Base-by-base conservation (phyloP, 2,113 vertebrate genomes). In the Scomber japonicus region DNA sequence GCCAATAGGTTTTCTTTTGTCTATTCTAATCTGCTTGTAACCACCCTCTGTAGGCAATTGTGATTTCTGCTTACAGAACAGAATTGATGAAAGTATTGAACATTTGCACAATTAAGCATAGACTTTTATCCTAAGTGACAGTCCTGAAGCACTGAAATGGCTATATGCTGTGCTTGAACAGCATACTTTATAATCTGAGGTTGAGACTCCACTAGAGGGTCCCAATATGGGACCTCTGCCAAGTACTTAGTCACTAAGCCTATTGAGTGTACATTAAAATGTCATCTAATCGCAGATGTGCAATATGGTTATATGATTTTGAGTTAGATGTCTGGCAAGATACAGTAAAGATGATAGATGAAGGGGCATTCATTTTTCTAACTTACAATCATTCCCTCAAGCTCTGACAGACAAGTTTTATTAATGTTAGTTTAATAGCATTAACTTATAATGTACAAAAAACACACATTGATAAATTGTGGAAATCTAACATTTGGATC, bases 51-150 rank as follows among this genome's bases (percentile, higher is more conserved):
- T 76, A 79, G 65, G 53, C 54, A 65, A 72, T 68, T 15, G 67
- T 78, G 82, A 82, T 82, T 87, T 84, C 77, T 82, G 82, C 82
- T 81, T 83, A 77, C 81, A 60, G 82, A 74, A 82, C 84, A 79
- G 77, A 87, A 86, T 85, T 68, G 69, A 67, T 51, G 35, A 81
- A 82, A 75, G 71, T 81, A 85, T 83, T 78, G 80, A 84, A 80
- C 77, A 68, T 64, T 74, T 81, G 62, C 71, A 60, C 64, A 79
- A 80, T 68, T 74, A 83, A 88, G 71, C 4, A 6, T 48, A 55
- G 82, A 81, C 57, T 82, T 87, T 82, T 81, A 79, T 81, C 53
- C 61, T 51, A 78, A 75, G 65, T 57, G 83, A 75, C 84, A 66
- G 68, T 49, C 27, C 9, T 5, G 76, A 75, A 78, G 72, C 53